phyloP scores from a whole-genome alignment of 2,113 vertebrate species.

The Anguilla rostrata region DNA sequence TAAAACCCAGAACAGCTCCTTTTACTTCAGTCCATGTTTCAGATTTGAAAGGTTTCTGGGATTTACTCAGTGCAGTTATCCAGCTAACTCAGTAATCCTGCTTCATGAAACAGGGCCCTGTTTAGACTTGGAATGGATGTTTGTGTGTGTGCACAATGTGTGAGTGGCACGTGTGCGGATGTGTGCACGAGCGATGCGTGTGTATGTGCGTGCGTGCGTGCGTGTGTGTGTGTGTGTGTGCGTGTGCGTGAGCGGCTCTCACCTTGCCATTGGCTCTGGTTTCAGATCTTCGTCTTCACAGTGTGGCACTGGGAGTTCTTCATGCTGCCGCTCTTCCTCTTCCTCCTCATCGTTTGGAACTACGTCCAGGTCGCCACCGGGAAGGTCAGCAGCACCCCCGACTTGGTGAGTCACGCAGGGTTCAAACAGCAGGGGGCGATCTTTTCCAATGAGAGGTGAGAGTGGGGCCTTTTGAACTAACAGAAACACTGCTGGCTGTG shows the following conservation, averaged over 20 bases:
- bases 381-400: slow-evolving; percentile 72
- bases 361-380: slow-evolving; percentile 76
- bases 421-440: not conserved
- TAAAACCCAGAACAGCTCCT: too few relatives aligned
- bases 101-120: too few relatives aligned
- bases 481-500: not conserved
- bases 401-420: slow-evolving; percentile 77
- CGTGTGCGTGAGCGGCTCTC: not conserved
- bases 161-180: not conserved
- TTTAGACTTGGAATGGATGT: not conserved
- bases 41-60: too few relatives aligned
- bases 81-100: too few relatives aligned
- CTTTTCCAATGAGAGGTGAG: too few relatives aligned
- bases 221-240: not conserved
- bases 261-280: slow-evolving; percentile 17
- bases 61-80: too few relatives aligned
- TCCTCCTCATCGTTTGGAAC: slow-evolving; percentile 86
- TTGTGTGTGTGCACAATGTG: too few relatives aligned
- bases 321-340: slow-evolving; percentile 89
- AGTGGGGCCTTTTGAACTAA: not conserved
- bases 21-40: too few relatives aligned
- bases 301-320: slow-evolving; percentile 93
- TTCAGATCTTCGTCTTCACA: slow-evolving; percentile 85
- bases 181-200: not conserved
- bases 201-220: not conserved